Percentiles rank a stretch among this genome's conserved stretches.
phyloP scores from a whole-genome alignment of 2,888 invertebrate genomes.

The Acanthosepion pharaonis region DNA sequence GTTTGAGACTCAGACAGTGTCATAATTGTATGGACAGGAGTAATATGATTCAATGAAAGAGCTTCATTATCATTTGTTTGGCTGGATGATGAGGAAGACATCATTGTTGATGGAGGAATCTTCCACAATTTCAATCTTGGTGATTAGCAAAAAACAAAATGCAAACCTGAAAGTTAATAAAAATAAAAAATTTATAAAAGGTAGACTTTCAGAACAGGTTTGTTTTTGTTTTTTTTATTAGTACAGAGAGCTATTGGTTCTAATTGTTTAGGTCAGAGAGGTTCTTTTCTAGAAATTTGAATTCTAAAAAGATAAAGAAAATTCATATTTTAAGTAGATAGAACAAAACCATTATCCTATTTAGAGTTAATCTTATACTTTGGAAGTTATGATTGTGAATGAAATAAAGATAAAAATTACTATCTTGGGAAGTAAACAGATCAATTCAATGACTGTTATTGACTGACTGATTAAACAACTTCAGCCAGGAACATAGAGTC shows the following conservation, averaged over 20 bases:
- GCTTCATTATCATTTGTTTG: neutral
- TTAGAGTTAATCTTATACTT: too few species aligned
- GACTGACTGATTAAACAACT: too few species aligned
- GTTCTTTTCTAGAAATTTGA: neutral
- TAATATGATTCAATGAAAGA: neutral
- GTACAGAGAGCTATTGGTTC: neutral
- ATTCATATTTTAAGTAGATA: too few species aligned
- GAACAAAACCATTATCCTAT: too few species aligned
- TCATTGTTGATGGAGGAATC: neutral
- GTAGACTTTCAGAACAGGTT: neutral
- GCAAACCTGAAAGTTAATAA: neutral
- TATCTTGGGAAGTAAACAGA: too few species aligned
- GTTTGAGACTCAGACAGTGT: constrained; percentile 4
- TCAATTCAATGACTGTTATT: too few species aligned
- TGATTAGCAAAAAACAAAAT: neutral
- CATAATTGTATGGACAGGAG: neutral
- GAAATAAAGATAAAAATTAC: too few species aligned
- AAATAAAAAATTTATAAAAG: neutral
- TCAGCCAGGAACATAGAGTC: too few species aligned
- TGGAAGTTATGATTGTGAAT: too few species aligned
- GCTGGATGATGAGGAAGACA: neutral
- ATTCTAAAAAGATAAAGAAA: neutral
- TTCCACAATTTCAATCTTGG: neutral
- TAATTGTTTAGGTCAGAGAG: neutral
- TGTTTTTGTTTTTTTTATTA: neutral